Evolutionary conservation across 1,140 invertebrate species (phyloP), one percentile per base, ranked within the genome.

Genomic region (Apis cerana): DNA sequence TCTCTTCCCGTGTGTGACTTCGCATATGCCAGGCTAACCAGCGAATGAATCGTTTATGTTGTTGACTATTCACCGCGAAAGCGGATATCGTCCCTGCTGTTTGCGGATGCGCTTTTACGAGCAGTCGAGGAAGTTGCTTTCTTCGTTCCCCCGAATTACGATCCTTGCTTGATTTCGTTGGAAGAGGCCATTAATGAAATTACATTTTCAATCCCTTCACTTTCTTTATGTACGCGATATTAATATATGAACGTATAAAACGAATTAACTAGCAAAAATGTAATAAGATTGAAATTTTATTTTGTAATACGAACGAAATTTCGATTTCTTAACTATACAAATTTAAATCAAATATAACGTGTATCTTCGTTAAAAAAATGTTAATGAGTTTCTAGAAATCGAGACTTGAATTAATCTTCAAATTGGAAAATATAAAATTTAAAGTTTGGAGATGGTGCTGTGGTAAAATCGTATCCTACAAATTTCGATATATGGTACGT

Each of bases 21-120:
- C 8, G 13, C 64, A 27, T 70, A 23, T 59, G 61, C 13, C 71
- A 59, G 12, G 15, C 48, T 67, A 76, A 50, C 65, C 43, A 21
- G 72, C 50, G 71, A 82, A 79, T 75, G 64, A 77, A 82, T 85
- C 82, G 75, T 77, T 87, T 83, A 86, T 64, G 21, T 27, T 48
- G 48, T 82, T 52, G 52, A 79, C 67, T 67, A 67, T 83, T 83
- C 67, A 59, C 79, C n/a, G 56, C 79, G 27, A 77, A 54, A 52
- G 17, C 56, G 74, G 48, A 76, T 70, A 64, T 80, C 48, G 71
- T 67, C 72, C 43, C 50, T 67, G 13, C 75, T 43, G 59, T 80
- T 43, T 74, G 61, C 70, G 76, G 56, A 61, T 56, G 54, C 76
- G 62, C 81, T 72, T 83, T 83, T 48, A 65, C 62, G 58, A 59